Base-by-base conservation (phyloP, 23 tunicate genomes). In the Halocynthia roretzi region DNA sequence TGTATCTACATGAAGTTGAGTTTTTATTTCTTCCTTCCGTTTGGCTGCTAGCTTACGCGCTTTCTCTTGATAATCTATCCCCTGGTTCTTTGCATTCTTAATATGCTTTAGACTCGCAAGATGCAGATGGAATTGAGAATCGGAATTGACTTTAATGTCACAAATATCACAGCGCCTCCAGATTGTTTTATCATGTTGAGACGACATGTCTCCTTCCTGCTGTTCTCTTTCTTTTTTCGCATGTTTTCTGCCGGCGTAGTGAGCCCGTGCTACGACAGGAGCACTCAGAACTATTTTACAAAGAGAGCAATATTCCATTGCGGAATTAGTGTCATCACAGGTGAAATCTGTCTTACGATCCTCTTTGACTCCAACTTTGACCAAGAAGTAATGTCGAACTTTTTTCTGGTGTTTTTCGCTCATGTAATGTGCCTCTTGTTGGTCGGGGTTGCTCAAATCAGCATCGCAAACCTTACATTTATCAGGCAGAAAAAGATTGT, bases 391-490 rank as follows among this genome's bases (percentile, higher is more conserved):
- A 61, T 77, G 71, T 6, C 93, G 78, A 9, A 87, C 93, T 63
- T 82, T 87, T 61, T 82, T 87, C 77, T 87, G 93, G 57, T 87
- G 93, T 64, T 71, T 87, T 76, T 87, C 93, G 53, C 93, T 87
- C 93, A 82, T 82, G 67, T 87, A 87, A 53, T 87, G 93, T 9
- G 75, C 70, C 56, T 82, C 82, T 57, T 81, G 73, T 55, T 87
- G 93, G 53, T 87, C 86, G 17, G 63, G 54, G 40, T 76, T 80
- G 51, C 50, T 71, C 9, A 87, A 62, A 6, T 72, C 82, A 53
- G 83, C 93, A 68, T 82, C 83, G 7, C 93, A 87, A 44, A 87
- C 93, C 82, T 82, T 82, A 76, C 93, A 87, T 31, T 76, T 78
- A 63, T 77, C 67, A 6, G 93, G 82, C 48, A 87, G 65, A 71